phyloP scores from a whole-genome alignment of 2,888 invertebrate species.

The Parnassius glacialis region DNA sequence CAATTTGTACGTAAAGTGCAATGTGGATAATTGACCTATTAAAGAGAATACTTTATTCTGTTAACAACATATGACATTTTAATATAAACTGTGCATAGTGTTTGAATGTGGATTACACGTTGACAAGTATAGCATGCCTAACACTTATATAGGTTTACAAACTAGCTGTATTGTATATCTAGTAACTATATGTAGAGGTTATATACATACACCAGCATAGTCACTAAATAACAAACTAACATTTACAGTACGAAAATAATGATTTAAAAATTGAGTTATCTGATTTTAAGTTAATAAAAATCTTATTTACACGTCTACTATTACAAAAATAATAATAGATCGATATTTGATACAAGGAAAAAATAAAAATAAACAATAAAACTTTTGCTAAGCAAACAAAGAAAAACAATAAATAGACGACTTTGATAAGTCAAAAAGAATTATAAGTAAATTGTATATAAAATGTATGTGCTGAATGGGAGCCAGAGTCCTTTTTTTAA shows the following conservation, averaged over 20 bases:
- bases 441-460: conserved; percentile 19
- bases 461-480: conserved; percentile 25
- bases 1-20: conserved; percentile 24
- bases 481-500: conserved; percentile 21
- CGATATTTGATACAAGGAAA: conserved; percentile 46
- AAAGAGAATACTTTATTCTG: conserved; percentile 13
- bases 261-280: conserved; percentile 32
- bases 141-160: conserved; percentile 35
- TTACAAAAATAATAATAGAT: conserved; percentile 63
- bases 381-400: conserved; percentile 70
- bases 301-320: conserved; percentile 74
- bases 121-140: conserved; percentile 28
- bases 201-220: conserved; percentile 57
- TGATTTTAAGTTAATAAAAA: conserved; percentile 66
- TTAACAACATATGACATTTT: conserved; percentile 21
- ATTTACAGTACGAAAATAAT: conserved; percentile 56
- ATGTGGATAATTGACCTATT: conserved; percentile 25
- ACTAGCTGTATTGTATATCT: conserved; percentile 49
- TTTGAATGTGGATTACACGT: conserved; percentile 45
- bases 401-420: conserved; percentile 60
- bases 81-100: conserved; percentile 30
- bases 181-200: conserved; percentile 55
- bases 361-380: conserved; percentile 53
- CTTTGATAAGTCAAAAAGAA: conserved; percentile 37
- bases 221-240: conserved; percentile 76